A percentile compares a stretch with the other conserved stretches of the same genome.
These are phyloP conservation scores for Centropyge bicolor DNA, from an alignment of 2,797 vertebrate species.

Conservation along the genomic window DNA sequence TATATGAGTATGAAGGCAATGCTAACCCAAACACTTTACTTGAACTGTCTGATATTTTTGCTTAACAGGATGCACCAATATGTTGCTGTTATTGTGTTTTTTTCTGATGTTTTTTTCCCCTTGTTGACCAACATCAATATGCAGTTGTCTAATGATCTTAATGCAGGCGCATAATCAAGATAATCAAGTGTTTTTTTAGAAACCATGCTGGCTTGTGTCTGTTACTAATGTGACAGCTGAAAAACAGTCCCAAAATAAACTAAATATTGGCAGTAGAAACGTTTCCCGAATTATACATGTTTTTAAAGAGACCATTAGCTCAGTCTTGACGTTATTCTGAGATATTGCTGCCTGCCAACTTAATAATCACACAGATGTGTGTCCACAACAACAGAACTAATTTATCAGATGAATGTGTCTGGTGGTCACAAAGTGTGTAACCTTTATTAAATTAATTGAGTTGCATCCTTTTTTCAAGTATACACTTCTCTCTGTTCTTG, in stretches of 20 bases:
- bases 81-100: conserved; percentile 27
- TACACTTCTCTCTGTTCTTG: conserved; percentile 20
- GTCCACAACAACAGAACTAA: conserved; percentile 25
- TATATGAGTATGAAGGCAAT: conserved; percentile 39
- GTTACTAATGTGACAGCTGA: conserved; percentile 6
- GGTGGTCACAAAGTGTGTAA: background rate
- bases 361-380: conserved; percentile 30
- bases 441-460: conserved; percentile 14
- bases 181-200: conserved; percentile 7
- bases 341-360: conserved; percentile 24
- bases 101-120: background rate
- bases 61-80: conserved; percentile 33
- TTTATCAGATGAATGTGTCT: conserved; percentile 6
- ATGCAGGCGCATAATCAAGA: conserved; percentile 26
- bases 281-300: conserved; percentile 13
- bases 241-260: conserved; percentile 2
- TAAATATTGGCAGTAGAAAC: conserved; percentile 7
- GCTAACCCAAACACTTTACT: conserved; percentile 67
- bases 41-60: conserved; percentile 64
- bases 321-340: conserved; percentile 17
- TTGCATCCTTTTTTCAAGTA: conserved; percentile 3
- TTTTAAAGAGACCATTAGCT: conserved; percentile 8
- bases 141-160: conserved; percentile 15
- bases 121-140: conserved; percentile 8
- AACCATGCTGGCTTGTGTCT: background rate